A percentile compares a stretch with the other conserved stretches of the same genome.
Conservation (phyloP, 2,888 invertebrate genomes). For the Pteria penguin region DNA sequence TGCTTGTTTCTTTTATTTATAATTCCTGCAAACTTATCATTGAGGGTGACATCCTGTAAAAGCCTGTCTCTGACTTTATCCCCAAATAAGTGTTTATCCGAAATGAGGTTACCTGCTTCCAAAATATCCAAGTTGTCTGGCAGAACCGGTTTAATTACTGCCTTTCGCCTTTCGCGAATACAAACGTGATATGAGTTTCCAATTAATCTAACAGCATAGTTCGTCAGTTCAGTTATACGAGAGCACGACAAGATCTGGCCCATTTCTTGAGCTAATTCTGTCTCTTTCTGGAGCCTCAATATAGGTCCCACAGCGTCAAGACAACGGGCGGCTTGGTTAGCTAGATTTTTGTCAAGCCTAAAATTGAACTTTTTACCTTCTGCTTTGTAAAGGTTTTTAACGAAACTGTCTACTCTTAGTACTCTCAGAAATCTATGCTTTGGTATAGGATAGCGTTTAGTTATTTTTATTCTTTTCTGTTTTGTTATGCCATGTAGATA, state of each 20-base stretch:
- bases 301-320: neutral
- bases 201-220: neutral
- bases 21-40: neutral
- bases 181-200: neutral
- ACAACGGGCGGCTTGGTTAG: neutral
- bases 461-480: neutral
- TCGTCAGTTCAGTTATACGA: neutral
- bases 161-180: neutral
- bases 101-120: neutral
- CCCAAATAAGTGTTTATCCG: neutral
- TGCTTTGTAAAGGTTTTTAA: neutral
- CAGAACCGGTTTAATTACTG: neutral
- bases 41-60: neutral
- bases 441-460: neutral
- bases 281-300: neutral
- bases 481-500: neutral
- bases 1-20: no score
- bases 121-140: neutral
- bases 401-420: neutral
- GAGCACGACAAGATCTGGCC: neutral
- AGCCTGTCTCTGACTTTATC: neutral
- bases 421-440: neutral
- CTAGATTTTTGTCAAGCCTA: neutral
- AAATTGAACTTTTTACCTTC: neutral
- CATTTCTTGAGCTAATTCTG: neutral